Evolutionary conservation across 2,888 invertebrate genomes (phyloP).

Genomic region (Sepiola atlantica): DNA sequence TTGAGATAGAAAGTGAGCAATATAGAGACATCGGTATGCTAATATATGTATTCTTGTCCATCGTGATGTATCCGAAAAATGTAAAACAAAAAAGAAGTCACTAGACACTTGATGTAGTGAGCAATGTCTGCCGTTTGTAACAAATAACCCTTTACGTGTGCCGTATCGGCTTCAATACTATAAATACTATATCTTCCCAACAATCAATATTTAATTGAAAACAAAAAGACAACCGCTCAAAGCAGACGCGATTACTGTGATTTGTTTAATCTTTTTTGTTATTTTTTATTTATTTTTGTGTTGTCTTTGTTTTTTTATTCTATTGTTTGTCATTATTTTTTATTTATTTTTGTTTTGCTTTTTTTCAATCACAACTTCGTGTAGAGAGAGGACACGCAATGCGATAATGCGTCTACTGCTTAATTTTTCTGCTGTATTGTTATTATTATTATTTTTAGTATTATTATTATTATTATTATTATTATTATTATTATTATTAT

Average conservation of each 20-base stretch:
- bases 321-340: neutral
- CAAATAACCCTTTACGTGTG: neutral
- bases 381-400: neutral
- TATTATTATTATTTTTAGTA: too few relatives aligned
- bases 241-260: neutral
- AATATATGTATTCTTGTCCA: neutral
- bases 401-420: neutral
- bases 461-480: too few relatives aligned
- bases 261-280: too few relatives aligned
- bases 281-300: neutral
- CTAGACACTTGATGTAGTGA: neutral
- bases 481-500: too few relatives aligned
- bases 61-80: neutral
- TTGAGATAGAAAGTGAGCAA: too few relatives aligned
- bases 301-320: neutral
- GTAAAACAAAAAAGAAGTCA: too few relatives aligned
- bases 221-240: neutral
- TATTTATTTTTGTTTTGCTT: neutral
- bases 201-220: slow-evolving; percentile 3
- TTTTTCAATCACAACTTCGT: neutral
- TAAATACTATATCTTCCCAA: neutral
- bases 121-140: neutral
- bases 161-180: neutral
- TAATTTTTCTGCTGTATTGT: neutral
- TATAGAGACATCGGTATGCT: neutral